These are phyloP conservation scores for Paramisgurnus dabryanus DNA, from an alignment of 2,113 vertebrate species.

Conservation along the genomic window DNA sequence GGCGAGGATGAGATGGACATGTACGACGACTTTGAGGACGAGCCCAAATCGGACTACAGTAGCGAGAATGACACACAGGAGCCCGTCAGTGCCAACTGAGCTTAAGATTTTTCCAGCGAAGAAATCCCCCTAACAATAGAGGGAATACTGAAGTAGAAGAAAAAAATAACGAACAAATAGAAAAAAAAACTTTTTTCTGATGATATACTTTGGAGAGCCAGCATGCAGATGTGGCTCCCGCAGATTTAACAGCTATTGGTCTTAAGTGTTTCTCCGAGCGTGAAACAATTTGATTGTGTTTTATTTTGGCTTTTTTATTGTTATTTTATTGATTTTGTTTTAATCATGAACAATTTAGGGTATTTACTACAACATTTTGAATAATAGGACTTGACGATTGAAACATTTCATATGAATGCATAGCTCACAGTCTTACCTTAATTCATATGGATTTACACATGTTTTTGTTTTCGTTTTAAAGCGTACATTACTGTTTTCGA, in stretches of 20 bases:
- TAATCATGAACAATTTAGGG: slow-evolving; percentile 78
- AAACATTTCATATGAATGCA: slow-evolving; percentile 80
- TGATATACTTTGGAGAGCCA: slow-evolving; percentile 86
- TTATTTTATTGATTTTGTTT: slow-evolving; percentile 74
- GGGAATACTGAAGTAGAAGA: slow-evolving; percentile 56
- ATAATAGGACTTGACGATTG: slow-evolving; percentile 93
- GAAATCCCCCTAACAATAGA: slow-evolving; percentile 43
- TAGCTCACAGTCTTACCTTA: slow-evolving; percentile 87
- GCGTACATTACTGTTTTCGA: slow-evolving; percentile 94
- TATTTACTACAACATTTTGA: slow-evolving; percentile 89
- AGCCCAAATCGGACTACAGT: slow-evolving; percentile 99
- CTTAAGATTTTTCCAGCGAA: slow-evolving; percentile 41
- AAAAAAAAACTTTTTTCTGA: slow-evolving; percentile 60
- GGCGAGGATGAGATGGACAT: slow-evolving; percentile 98
- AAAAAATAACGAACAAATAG: slow-evolving; percentile 45
- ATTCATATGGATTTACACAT: slow-evolving; percentile 76
- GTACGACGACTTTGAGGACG: slow-evolving; percentile 98
- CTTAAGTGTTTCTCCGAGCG: slow-evolving; percentile 98
- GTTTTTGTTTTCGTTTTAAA: slow-evolving; percentile 77
- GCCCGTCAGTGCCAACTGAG: slow-evolving; percentile 95
- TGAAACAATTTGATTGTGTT: slow-evolving; percentile 90
- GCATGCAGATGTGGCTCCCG: slow-evolving; percentile 95
- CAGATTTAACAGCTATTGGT: slow-evolving; percentile 96
- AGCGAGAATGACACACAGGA: slow-evolving; percentile 96
- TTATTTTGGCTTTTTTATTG: slow-evolving; percentile 65